Base-by-base conservation (phyloP, 2,797 vertebrate species). In the Varecia variegata region DNA sequence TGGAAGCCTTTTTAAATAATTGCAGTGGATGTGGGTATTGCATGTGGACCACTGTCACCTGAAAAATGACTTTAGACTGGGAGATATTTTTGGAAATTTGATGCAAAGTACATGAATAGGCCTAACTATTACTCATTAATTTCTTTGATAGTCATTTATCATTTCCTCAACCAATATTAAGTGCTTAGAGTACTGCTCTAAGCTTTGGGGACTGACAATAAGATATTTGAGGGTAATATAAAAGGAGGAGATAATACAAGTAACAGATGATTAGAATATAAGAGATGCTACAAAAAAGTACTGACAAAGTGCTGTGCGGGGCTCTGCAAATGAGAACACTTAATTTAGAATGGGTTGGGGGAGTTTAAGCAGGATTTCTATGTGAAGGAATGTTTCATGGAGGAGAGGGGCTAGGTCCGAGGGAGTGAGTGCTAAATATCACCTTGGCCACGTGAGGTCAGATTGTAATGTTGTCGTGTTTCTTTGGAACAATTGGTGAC, bases 401-500 rank as follows among this genome's bases (percentile, higher is more conserved):
- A 76, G 43, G 38, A 93, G 25, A 91, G 60, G 23, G 83, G 20
- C 9, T 50, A 77, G 65, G 5, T 47, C 11, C 70, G 2, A 70
- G 84, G 65, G 71, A 96, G 45, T 70, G 15, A 86, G n/a, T 73
- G 47, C 35, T 62, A 47, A 88, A 11, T 88, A 38, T 68, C 67
- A 76, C 5, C 9, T 79, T 80, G 81, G n/a, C 30, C 38, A 47
- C 27, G 13, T 50, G 54, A 70, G 82, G 20, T 86, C 58, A 76
- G 32, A 40, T 94, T 83, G 54, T 86, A 35, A 23, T 81, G 68
- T 60, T 62, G 43, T 86, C 71, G 58, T n/a, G 56, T 85, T 90
- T 84, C 30, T 97, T 80, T 90, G 80, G 38, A 94, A 97, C 80
- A 86, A 15, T 73, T 93, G 95, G 32, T 98, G 97, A 97, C 43